These are phyloP conservation scores for Catamblyrhynchus diadema DNA, from an alignment of 2,797 vertebrate genomes.

Conservation along the genomic window DNA sequence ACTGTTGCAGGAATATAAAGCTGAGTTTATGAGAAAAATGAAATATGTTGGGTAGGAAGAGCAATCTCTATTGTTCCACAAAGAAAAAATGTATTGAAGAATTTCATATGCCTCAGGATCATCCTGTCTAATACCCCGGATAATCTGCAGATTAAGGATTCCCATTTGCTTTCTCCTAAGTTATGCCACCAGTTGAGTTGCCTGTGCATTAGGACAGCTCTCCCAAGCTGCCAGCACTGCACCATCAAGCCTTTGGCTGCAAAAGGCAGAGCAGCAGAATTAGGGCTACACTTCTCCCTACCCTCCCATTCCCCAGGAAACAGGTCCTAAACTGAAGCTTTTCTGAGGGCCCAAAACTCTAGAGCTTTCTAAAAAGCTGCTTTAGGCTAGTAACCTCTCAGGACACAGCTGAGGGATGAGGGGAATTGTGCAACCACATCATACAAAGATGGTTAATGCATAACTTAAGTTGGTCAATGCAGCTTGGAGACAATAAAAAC, in stretches of 20 bases:
- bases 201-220: not conserved
- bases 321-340: not conserved
- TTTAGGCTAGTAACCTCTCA: not conserved
- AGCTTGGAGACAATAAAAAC: not conserved
- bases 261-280: not conserved
- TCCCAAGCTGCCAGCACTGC: not conserved
- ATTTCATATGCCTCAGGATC: not conserved
- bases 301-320: not conserved
- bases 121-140: not conserved
- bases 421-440: not conserved
- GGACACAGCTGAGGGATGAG: not conserved
- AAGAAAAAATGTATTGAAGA: not conserved
- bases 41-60: not conserved
- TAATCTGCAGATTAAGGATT: not conserved
- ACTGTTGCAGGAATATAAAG: not conserved
- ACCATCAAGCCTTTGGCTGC: not conserved
- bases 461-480: not conserved
- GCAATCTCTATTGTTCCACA: not conserved
- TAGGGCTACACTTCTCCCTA: fast-evolving
- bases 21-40: not conserved
- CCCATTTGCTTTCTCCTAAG: not conserved
- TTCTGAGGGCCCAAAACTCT: not conserved
- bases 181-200: not conserved
- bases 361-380: not conserved
- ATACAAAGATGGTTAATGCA: not conserved